Evolutionary conservation across 2,888 invertebrate genomes (phyloP).

Genomic region (Archips crataeganus): DNA sequence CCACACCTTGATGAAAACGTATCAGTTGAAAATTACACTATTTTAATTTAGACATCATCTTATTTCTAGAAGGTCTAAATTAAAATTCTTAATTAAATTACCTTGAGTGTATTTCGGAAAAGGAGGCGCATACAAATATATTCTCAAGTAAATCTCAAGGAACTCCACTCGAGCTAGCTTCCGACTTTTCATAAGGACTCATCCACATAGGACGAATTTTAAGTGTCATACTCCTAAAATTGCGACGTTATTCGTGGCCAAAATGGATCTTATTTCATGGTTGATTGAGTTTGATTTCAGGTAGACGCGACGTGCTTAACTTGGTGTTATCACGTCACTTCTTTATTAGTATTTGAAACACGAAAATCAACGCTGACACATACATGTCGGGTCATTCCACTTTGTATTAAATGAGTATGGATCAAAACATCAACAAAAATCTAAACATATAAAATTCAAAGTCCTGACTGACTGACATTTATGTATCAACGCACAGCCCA

Average conservation of each 20-base stretch:
- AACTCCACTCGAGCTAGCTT: not conserved
- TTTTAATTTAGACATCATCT: too few relatives aligned
- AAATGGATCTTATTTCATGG: not conserved
- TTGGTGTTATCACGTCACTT: not conserved
- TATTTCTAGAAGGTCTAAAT: too few relatives aligned
- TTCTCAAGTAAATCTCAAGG: not conserved
- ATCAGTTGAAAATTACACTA: too few relatives aligned
- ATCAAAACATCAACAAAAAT: too few relatives aligned
- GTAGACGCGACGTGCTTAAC: not conserved
- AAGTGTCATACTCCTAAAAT: not conserved
- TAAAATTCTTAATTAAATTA: too few relatives aligned
- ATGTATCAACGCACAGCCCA: too few relatives aligned
- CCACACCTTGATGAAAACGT: too few relatives aligned
- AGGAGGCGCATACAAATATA: too few relatives aligned
- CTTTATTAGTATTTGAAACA: slow-evolving; percentile 16
- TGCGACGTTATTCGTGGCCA: not conserved
- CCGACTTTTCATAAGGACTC: slow-evolving; percentile 6
- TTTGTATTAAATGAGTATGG: not conserved
- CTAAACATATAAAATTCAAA: too few relatives aligned
- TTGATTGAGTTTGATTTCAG: not conserved
- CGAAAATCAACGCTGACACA: not conserved
- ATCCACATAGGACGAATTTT: not conserved
- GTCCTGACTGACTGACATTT: not conserved
- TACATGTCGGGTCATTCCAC: not conserved
- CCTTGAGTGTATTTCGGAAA: too few relatives aligned